Evolutionary conservation across 2,888 invertebrate species (phyloP).

Genomic region (Metellina segmentata): DNA sequence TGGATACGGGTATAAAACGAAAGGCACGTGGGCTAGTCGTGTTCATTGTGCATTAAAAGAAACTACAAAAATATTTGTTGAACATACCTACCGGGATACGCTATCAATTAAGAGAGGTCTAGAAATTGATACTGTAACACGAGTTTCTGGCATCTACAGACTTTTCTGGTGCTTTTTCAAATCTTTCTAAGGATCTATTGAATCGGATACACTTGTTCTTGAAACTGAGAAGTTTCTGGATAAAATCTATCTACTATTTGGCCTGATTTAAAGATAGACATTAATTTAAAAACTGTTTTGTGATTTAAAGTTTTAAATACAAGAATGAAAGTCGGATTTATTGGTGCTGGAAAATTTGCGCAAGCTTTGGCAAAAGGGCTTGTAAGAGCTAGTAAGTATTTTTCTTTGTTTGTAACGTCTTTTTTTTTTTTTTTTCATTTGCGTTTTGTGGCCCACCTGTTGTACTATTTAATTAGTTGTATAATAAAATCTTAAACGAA

Average conservation of each 20-base stretch:
- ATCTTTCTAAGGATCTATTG: not conserved
- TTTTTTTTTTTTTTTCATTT: not conserved
- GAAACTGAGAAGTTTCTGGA: not conserved
- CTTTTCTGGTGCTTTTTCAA: not conserved
- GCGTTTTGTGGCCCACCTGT: no score
- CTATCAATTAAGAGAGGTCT: not conserved
- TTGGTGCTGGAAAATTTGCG: constrained; percentile 95
- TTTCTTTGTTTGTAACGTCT: not conserved
- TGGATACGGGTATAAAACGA: not conserved
- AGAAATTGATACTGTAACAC: not conserved
- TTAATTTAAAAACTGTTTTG: not conserved
- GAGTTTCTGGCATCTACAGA: not conserved
- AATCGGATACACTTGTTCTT: not conserved
- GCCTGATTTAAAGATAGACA: not conserved
- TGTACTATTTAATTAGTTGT: no score
- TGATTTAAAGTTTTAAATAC: not conserved
- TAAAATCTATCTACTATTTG: not conserved
- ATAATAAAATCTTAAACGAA: no score
- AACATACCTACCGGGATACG: not conserved
- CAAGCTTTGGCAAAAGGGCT: constrained; percentile 95
- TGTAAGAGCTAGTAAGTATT: constrained; percentile 87
- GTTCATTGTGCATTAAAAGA: not conserved
- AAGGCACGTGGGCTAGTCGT: not conserved
- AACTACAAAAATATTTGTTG: not conserved
- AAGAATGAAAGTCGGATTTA: constrained; percentile 86